Evolutionary conservation across 2,888 invertebrate genomes (phyloP).

Genomic region (Mycalesis mineus): DNA sequence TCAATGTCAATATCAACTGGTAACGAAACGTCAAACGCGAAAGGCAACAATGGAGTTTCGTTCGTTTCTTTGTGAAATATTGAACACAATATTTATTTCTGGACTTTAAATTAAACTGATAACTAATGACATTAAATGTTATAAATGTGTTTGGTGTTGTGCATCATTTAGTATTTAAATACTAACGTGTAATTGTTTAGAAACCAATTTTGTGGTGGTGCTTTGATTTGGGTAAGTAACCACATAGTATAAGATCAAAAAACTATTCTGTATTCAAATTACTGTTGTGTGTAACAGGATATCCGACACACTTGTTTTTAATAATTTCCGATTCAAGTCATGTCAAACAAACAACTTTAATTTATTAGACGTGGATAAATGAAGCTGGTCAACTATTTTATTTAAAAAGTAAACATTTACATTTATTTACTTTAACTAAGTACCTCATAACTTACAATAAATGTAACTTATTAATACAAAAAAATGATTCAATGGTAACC

Average conservation of each 20-base stretch:
- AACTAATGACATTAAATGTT: neutral
- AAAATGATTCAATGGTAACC: too few relatives aligned
- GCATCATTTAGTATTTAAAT: neutral
- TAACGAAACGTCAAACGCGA: neutral
- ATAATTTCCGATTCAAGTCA: too few relatives aligned
- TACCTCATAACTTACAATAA: too few relatives aligned
- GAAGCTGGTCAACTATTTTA: too few relatives aligned
- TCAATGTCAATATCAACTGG: constrained; percentile 10
- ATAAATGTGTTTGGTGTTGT: neutral
- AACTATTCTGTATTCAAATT: too few relatives aligned
- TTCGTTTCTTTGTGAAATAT: constrained; percentile 2
- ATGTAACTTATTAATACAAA: too few relatives aligned
- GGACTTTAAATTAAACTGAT: neutral
- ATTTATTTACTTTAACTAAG: too few relatives aligned
- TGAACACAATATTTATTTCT: constrained; percentile 4
- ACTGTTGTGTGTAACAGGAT: neutral
- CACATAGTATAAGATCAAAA: neutral
- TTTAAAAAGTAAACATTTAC: too few relatives aligned
- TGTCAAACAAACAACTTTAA: too few relatives aligned
- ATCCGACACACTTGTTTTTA: neutral
- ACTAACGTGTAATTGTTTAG: neutral
- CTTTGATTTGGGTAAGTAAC: neutral
- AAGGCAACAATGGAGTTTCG: constrained; percentile 22
- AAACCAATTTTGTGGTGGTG: neutral
- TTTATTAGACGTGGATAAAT: too few relatives aligned